A percentile compares a stretch with the other conserved stretches of the same genome.
Evolutionary conservation across 2,797 vertebrate species (phyloP).

Genomic region (Gila robusta): DNA sequence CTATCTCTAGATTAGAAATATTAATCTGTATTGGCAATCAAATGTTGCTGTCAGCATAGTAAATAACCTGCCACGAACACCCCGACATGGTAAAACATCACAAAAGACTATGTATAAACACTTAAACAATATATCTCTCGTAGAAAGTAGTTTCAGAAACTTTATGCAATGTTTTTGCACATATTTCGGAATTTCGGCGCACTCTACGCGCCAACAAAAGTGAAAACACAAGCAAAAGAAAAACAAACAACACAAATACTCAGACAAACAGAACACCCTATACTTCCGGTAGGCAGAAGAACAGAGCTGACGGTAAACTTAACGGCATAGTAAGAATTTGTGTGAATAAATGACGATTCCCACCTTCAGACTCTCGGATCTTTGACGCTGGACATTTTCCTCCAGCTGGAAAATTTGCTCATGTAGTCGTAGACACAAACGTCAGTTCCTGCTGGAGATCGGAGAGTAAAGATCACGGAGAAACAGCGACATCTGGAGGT

Average conservation of each 20-base stretch:
- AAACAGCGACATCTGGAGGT: conserved; percentile 22
- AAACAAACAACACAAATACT: conserved; percentile 60
- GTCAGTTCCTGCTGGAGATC: conserved; percentile 81
- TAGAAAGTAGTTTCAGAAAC: conserved; percentile 36
- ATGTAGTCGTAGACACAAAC: conserved; percentile 73
- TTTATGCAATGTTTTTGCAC: conserved; percentile 34
- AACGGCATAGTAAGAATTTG: conserved; percentile 49
- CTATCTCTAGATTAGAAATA: background rate
- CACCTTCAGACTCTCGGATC: conserved; percentile 76
- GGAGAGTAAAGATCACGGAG: background rate
- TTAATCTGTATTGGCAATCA: too few species aligned
- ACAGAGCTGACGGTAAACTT: background rate
- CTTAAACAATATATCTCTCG: background rate
- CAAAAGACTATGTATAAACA: background rate
- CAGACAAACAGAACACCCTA: conserved; percentile 52
- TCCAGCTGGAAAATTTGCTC: conserved; percentile 78
- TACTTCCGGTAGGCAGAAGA: background rate
- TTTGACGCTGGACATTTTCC: conserved; percentile 78
- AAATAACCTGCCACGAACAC: background rate
- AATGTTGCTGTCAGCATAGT: background rate
- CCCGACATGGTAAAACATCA: background rate
- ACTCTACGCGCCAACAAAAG: conserved; percentile 38
- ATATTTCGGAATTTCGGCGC: conserved; percentile 22
- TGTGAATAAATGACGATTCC: conserved; percentile 55
- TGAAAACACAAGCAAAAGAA: conserved; percentile 29